phyloP scores from a whole-genome alignment of 2,797 vertebrate species.

The Zalophus californianus region DNA sequence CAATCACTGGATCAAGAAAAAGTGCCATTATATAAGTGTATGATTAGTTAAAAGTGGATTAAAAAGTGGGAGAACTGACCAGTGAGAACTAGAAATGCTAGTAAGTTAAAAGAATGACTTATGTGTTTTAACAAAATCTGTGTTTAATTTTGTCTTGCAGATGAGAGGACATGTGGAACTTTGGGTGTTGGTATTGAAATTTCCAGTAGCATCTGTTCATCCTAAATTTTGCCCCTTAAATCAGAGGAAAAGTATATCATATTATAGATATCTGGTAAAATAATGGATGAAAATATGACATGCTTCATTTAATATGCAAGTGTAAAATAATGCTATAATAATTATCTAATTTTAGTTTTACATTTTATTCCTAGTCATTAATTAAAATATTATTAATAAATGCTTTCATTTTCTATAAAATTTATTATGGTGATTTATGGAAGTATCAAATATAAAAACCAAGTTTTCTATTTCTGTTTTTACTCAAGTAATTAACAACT shows the following conservation, averaged over 20 bases:
- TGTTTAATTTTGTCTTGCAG: constrained; percentile 82
- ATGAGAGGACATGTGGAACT: constrained; percentile 85
- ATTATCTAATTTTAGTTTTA: constrained; percentile 53
- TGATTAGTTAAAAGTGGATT: constrained; percentile 63
- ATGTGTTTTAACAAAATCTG: constrained; percentile 74
- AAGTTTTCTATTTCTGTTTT: constrained; percentile 42
- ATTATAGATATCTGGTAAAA: constrained; percentile 49
- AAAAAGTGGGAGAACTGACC: background rate
- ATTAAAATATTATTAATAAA: constrained; percentile 63
- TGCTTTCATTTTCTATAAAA: constrained; percentile 34
- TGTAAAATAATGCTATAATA: constrained; percentile 33
- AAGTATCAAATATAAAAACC: constrained; percentile 35
- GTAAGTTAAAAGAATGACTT: constrained; percentile 80
- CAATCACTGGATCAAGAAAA: constrained; percentile 63
- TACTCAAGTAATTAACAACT: constrained; percentile 56
- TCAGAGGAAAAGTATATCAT: constrained; percentile 3
- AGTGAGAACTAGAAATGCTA: constrained; percentile 67
- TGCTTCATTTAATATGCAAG: background rate
- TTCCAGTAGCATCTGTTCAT: constrained; percentile 81
- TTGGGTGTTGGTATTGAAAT: constrained; percentile 82
- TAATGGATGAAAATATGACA: constrained; percentile 38
- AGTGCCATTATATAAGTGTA: background rate
- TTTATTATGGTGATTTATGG: constrained; percentile 45
- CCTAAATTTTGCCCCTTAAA: constrained; percentile 56
- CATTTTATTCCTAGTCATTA: constrained; percentile 49